These are phyloP conservation scores for Idris sp. DNA, from an alignment of 1,140 invertebrate species.

Conservation along the genomic window DNA sequence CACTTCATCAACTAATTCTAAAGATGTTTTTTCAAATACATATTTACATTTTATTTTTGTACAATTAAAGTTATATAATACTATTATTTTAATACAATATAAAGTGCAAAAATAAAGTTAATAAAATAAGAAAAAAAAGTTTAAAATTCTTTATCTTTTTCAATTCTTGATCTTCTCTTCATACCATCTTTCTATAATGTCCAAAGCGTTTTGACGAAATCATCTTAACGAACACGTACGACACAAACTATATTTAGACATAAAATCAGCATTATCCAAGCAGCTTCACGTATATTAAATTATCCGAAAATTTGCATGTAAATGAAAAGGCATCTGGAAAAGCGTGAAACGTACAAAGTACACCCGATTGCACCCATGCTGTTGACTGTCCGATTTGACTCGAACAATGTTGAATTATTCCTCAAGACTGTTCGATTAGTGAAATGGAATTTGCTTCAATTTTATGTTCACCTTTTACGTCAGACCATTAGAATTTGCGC, in stretches of 20 bases:
- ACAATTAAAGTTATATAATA: too few relatives aligned
- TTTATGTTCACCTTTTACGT: too few relatives aligned
- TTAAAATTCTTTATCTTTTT: too few relatives aligned
- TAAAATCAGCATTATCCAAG: conserved; percentile 20
- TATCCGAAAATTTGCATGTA: conserved; percentile 42
- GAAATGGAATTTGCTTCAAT: conserved; percentile 42
- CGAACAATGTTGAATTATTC: conserved; percentile 29
- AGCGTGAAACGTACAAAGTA: conserved; percentile 30
- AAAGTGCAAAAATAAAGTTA: too few relatives aligned
- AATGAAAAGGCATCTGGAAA: conserved; percentile 34
- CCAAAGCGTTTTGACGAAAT: conserved; percentile 12
- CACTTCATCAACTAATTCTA: too few relatives aligned
- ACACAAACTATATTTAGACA: conserved; percentile 30
- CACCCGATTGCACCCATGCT: conserved; percentile 19
- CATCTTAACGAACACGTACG: conserved; percentile 26
- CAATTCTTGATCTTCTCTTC: too few relatives aligned
- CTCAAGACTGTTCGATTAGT: conserved; percentile 22
- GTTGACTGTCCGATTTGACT: conserved; percentile 26
- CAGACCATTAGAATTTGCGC: too few relatives aligned
- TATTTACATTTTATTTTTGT: too few relatives aligned
- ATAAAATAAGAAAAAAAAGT: too few relatives aligned
- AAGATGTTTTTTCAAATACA: too few relatives aligned
- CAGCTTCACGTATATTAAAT: conserved; percentile 34
- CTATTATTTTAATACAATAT: too few relatives aligned
- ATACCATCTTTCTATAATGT: too few relatives aligned